Conservation (phyloP, 2,797 vertebrate species). For the Remorina albescens region DNA sequence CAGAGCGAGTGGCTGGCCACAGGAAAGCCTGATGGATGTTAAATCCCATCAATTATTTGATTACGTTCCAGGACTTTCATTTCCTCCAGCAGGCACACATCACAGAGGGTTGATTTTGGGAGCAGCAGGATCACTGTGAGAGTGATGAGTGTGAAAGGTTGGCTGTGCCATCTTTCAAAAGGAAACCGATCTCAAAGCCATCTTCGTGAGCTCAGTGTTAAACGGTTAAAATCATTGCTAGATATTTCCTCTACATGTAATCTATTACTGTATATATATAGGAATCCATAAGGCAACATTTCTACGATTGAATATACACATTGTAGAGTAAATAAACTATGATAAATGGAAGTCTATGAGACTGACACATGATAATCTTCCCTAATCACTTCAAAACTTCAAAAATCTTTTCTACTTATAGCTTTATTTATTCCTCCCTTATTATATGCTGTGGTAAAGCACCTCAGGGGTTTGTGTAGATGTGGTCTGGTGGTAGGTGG, state of each 20-base stretch:
- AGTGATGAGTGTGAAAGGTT: constrained; percentile 13
- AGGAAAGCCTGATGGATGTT: constrained; percentile 24
- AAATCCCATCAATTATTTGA: constrained; percentile 34
- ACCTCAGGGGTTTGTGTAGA: not conserved
- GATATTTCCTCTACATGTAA: not conserved
- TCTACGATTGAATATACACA: not conserved
- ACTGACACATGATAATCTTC: no score
- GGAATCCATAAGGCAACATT: not conserved
- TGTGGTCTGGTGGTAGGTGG: no score
- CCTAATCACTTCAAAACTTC: no score
- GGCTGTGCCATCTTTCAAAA: constrained; percentile 22
- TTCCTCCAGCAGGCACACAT: constrained; percentile 37
- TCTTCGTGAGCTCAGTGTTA: constrained; percentile 29
- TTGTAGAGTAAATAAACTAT: no score
- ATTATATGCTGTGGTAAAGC: not conserved
- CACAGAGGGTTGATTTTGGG: constrained; percentile 50
- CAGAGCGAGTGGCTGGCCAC: not conserved
- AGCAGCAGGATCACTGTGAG: constrained; percentile 2
- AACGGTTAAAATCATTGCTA: constrained; percentile 21
- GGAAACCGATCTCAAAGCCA: constrained; percentile 24
- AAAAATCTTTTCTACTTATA: no score
- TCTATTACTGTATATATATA: not conserved
- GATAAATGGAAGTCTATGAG: no score
- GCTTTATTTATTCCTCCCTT: no score
- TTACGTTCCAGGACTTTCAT: constrained; percentile 40